Conservation (phyloP, 1,140 invertebrate species). For the Saccostrea cuccullata region DNA sequence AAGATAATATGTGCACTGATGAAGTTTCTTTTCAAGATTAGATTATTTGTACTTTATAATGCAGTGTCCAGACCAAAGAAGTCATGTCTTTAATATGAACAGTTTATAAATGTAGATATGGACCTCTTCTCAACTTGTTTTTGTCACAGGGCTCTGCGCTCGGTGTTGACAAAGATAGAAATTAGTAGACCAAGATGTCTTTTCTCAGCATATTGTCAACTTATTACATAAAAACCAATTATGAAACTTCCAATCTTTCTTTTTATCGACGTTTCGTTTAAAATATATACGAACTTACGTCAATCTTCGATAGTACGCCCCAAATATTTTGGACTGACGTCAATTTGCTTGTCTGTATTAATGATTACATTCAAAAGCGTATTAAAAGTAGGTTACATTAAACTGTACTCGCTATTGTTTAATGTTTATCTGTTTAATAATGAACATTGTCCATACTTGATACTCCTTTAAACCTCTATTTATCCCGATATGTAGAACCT, state of each 20-base stretch:
- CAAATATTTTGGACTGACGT: conserved; percentile 26
- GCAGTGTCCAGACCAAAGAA: not conserved
- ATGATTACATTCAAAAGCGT: not conserved
- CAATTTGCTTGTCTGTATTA: not conserved
- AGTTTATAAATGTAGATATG: not conserved
- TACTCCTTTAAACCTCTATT: not conserved
- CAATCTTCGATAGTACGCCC: not conserved
- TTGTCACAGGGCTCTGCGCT: not conserved
- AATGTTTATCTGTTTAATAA: conserved; percentile 19
- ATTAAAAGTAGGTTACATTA: not conserved
- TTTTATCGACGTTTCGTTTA: conserved; percentile 2
- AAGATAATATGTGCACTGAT: too few relatives aligned
- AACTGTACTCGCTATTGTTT: not conserved
- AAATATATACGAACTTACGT: not conserved
- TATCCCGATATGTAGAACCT: not conserved
- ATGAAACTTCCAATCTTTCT: not conserved
- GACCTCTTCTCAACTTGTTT: not conserved
- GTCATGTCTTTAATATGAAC: not conserved
- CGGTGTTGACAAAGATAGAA: not conserved
- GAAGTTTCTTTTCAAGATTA: not conserved
- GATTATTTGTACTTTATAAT: not conserved
- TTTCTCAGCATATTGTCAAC: not conserved
- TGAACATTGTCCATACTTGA: conserved; percentile 16
- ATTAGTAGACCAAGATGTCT: not conserved
- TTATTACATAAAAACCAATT: not conserved